phyloP scores from a whole-genome alignment of 2,888 invertebrate genomes.

The Amitus sp. region DNA sequence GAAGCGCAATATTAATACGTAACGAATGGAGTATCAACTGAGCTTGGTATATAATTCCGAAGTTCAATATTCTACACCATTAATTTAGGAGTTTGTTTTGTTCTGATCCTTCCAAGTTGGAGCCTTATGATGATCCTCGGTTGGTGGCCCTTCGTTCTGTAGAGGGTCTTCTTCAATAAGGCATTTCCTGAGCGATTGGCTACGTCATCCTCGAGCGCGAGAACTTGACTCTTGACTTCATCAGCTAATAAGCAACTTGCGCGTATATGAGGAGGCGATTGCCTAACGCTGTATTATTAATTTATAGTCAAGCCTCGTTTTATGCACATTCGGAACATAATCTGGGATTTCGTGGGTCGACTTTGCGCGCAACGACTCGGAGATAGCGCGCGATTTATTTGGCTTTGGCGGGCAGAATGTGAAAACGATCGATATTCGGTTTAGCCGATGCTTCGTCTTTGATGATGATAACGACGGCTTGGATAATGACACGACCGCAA shows the following conservation, averaged over 20 bases:
- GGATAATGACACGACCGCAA: conserved; percentile 28
- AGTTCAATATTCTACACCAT: too few relatives aligned
- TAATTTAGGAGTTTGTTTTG: too few relatives aligned
- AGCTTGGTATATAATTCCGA: too few relatives aligned
- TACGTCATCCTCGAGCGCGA: conserved; percentile 6
- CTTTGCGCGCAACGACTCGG: conserved; percentile 31
- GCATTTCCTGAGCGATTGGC: too few relatives aligned
- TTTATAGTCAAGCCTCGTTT: conserved; percentile 38
- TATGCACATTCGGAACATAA: conserved; percentile 40
- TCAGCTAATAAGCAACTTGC: conserved; percentile 19
- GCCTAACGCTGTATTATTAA: conserved; percentile 39
- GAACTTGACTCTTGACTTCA: conserved; percentile 18
- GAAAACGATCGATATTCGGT: conserved; percentile 41
- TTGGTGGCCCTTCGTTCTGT: too few relatives aligned
- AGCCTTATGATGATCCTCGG: too few relatives aligned
- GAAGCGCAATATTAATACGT: too few relatives aligned
- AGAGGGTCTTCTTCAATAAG: too few relatives aligned
- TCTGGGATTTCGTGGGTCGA: conserved; percentile 40
- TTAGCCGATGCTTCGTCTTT: conserved; percentile 36
- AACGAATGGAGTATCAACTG: too few relatives aligned
- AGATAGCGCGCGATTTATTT: conserved; percentile 42
- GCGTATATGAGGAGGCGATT: conserved; percentile 18
- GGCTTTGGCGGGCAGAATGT: conserved; percentile 37
- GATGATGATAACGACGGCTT: conserved; percentile 24
- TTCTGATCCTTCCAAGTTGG: too few relatives aligned